Percentiles rank a stretch among this genome's conserved stretches.
phyloP scores from a whole-genome alignment of 1,140 invertebrate genomes.

The Geopemphigus sp. region DNA sequence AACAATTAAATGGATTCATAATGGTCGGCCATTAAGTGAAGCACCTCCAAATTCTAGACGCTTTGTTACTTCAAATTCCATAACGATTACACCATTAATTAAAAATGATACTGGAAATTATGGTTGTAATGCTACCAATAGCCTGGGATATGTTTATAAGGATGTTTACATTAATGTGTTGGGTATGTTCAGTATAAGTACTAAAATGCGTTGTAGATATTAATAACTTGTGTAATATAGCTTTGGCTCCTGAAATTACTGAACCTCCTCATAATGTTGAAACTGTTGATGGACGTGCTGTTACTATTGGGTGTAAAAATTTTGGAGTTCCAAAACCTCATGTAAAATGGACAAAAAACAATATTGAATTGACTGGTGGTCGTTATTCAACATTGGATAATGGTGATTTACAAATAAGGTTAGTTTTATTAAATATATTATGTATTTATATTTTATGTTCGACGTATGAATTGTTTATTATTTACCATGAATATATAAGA shows the following conservation, averaged over 20 bases:
- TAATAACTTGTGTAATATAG: constrained; percentile 56
- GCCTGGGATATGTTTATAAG: constrained; percentile 95
- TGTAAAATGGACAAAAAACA: constrained; percentile 89
- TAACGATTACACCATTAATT: constrained; percentile 77
- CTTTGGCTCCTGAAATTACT: constrained; percentile 85
- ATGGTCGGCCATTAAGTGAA: constrained; percentile 83
- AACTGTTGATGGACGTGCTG: constrained; percentile 78
- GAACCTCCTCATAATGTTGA: constrained; percentile 74
- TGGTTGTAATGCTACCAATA: constrained; percentile 98
- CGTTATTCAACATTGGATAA: constrained; percentile 69
- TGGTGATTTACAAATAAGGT: constrained; percentile 81
- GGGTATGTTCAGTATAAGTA: constrained; percentile 58
- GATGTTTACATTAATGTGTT: constrained; percentile 97
- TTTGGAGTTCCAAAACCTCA: constrained; percentile 92
- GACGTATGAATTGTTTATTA: neutral
- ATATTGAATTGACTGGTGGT: constrained; percentile 79
- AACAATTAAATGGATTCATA: constrained; percentile 93
- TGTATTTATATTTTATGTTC: no score
- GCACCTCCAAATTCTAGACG: constrained; percentile 71
- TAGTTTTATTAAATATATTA: constrained; percentile 21
- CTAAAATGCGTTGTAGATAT: neutral
- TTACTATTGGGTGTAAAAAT: constrained; percentile 86
- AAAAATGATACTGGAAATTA: constrained; percentile 95
- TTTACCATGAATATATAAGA: neutral
- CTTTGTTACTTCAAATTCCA: constrained; percentile 66